Base-by-base conservation (phyloP, 2,113 vertebrate genomes). In the Trichomycterus rosablanca region DNA sequence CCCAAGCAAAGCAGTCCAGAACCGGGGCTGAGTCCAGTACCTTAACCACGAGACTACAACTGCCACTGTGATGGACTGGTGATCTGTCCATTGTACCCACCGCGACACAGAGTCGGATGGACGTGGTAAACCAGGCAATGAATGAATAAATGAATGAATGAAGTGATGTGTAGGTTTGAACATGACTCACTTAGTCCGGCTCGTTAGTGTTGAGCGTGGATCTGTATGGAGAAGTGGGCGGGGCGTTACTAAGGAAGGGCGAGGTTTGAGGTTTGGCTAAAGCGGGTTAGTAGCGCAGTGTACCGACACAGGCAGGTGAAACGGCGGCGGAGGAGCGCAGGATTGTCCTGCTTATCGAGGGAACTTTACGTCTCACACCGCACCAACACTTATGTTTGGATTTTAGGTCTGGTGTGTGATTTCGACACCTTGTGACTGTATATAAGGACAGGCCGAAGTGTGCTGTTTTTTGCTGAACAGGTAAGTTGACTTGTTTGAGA, bases 401-500 rank as follows among this genome's bases (percentile, higher is more conserved):
- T n/a, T 40, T 40, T n/a, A n/a, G 14, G 14, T 40, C 7, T n/a
- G 12, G 1, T 11, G 7, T n/a, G 37, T 26, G 30, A 22, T 44
- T 44, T 24, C 11, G 12, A 40, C 37, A 7, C 14, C 53, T 24
- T 23, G 18, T 39, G 35, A 12, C 1, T 2, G 53, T 9, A 35
- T 12, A 24, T 15, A 5, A 14, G 53, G 53, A 42, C 20, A 24
- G 20, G 20, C 20, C 53, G 34, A 19, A 54, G 8, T 11, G 11
- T 24, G 34, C 34, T 39, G 37, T 7, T 35, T 11, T 40, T 42
- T 44, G 16, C 48, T 6, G 52, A 61, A 46, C 57, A 61, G 66
- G 66, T 68, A 59, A 57, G 65, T 44, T 20, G 45, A 7, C 30
- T 61, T 8, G 6, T 15, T 24, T 3, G 8, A 16, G 53, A 56